A percentile compares a stretch with the other conserved stretches of the same genome.
phyloP scores from a whole-genome alignment of 2,888 invertebrate species.

The Nesidiocoris tenuis region DNA sequence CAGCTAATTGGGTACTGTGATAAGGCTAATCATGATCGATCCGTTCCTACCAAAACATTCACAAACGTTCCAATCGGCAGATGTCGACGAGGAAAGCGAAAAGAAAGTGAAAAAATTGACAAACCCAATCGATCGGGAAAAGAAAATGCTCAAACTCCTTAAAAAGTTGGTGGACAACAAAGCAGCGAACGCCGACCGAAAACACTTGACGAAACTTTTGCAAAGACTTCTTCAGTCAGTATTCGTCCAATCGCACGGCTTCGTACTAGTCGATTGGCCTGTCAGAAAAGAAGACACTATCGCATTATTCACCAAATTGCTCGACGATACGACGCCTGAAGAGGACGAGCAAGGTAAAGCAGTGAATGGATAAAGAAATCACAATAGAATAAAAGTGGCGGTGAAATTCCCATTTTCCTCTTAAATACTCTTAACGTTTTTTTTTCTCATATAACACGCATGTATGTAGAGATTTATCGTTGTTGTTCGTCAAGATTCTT shows the following conservation, averaged over 20 bases:
- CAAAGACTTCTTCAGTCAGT: constrained; percentile 33
- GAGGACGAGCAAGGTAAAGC: no score
- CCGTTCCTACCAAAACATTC: no score
- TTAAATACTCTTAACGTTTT: no score
- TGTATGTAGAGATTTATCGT: no score
- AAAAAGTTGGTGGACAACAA: constrained; percentile 27
- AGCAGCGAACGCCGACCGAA: constrained; percentile 4
- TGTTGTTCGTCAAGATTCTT: no score
- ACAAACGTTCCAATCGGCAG: no score
- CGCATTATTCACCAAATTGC: constrained; percentile 23
- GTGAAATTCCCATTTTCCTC: no score
- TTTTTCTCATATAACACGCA: no score
- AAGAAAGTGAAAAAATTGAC: constrained; percentile 2
- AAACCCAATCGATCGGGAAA: constrained; percentile 11
- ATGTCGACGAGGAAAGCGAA: constrained; percentile 24
- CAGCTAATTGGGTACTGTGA: no score
- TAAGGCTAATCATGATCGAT: no score
- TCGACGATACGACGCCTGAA: constrained; percentile 8
- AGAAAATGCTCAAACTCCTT: constrained; percentile 7
- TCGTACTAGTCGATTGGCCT: constrained; percentile 38
- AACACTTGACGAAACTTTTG: constrained; percentile 25
- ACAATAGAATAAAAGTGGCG: no score
- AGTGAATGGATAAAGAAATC: no score
- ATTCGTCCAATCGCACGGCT: constrained; percentile 34
- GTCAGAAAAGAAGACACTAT: constrained; percentile 34